A percentile compares a stretch with the other conserved stretches of the same genome.
Conservation (phyloP, 2,113 vertebrate species). For the Paramormyrops kingsleyae region DNA sequence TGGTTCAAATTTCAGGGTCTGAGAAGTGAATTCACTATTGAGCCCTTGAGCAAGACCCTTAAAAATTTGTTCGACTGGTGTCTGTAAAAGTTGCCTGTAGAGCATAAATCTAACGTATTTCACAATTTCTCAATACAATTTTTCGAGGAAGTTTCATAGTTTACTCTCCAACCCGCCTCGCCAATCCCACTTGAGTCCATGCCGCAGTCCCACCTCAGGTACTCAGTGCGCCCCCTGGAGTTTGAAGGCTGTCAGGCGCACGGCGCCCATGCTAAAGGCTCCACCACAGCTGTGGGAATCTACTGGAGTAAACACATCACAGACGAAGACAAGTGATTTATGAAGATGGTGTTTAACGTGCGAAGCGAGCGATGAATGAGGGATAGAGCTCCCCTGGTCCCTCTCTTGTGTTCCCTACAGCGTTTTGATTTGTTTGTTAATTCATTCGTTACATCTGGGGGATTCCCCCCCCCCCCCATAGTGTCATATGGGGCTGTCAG, state of each 20-base stretch:
- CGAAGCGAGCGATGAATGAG: conserved; percentile 41
- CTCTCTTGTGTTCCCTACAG: conserved; percentile 42
- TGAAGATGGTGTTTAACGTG: conserved; percentile 45
- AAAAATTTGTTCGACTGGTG: neutral
- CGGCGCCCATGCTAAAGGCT: neutral
- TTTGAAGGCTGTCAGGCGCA: neutral
- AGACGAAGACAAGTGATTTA: conserved; percentile 24
- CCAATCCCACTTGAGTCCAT: neutral
- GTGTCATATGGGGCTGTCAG: conserved; percentile 52
- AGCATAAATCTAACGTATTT: neutral
- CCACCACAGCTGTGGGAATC: neutral
- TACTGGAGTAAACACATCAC: neutral
- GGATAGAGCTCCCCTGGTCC: conserved; percentile 43
- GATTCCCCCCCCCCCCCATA: conserved; percentile 38
- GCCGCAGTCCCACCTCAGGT: neutral
- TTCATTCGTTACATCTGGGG: conserved; percentile 39
- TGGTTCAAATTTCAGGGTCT: neutral
- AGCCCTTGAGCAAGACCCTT: neutral
- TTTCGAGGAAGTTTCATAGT: no score
- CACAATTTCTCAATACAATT: no score
- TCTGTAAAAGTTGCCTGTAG: neutral
- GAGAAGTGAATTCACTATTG: neutral
- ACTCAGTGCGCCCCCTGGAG: neutral
- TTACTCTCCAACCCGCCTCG: neutral
- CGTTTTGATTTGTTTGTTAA: conserved; percentile 64